Conservation (phyloP, 2,888 invertebrate genomes). For the Drosophila formosana region DNA sequence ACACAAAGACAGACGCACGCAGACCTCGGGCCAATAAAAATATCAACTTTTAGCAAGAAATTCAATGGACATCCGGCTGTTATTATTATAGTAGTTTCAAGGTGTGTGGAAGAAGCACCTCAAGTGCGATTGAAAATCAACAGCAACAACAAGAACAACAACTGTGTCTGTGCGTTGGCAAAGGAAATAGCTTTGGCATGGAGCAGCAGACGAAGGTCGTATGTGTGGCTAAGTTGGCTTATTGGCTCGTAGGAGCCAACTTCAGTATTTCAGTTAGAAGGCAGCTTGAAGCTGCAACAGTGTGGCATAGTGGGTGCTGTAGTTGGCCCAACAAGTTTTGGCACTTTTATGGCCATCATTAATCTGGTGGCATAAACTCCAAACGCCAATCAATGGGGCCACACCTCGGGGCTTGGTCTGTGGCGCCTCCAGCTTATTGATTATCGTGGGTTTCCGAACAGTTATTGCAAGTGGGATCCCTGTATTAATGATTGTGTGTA, state of each 20-base stretch:
- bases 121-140: conserved; percentile 71
- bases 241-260: conserved; percentile 17
- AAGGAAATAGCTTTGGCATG: conserved; percentile 65
- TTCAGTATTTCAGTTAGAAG: conserved; percentile 9
- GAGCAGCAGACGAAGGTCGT: conserved; percentile 20
- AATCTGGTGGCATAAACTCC: conserved; percentile 56
- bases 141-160: conserved; percentile 40
- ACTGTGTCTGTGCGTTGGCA: conserved; percentile 67
- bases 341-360: conserved; percentile 61
- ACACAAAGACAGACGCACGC: conserved; percentile 14
- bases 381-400: conserved; percentile 56
- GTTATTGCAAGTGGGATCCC: conserved; percentile 8
- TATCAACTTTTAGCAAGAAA: conserved; percentile 44
- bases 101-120: conserved; percentile 72
- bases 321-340: conserved; percentile 43
- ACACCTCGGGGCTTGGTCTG: conserved; percentile 47
- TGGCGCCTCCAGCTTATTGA: conserved; percentile 60
- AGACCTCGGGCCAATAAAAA: conserved; percentile 38
- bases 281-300: conserved; percentile 12
- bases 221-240: conserved; percentile 4
- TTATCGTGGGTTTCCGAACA: conserved; percentile 46
- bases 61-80: conserved; percentile 71
- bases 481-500: not conserved
- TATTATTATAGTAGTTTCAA: conserved; percentile 53
- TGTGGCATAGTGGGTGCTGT: conserved; percentile 47